A percentile compares a stretch with the other conserved stretches of the same genome.
These are phyloP conservation scores for Amorpha juglandis DNA, from an alignment of 2,888 invertebrate genomes.

Conservation along the genomic window DNA sequence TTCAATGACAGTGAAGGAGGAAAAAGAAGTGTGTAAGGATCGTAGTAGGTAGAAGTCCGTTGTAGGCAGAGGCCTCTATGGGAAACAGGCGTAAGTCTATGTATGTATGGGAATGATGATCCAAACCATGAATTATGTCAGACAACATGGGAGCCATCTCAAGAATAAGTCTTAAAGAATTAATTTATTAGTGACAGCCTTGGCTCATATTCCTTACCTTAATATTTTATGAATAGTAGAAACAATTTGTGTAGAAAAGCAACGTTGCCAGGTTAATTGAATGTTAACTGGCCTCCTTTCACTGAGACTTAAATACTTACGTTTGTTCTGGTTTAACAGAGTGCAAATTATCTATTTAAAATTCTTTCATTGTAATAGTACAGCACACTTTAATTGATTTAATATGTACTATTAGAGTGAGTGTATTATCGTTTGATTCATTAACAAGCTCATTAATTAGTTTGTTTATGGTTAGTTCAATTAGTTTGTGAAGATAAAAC, in stretches of 20 bases:
- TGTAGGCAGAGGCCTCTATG: no score
- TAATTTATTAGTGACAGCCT: constrained; percentile 18
- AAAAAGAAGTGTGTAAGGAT: no score
- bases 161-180: not conserved
- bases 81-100: no score
- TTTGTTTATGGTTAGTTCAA: not conserved
- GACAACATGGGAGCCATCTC: no score
- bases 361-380: constrained; percentile 35
- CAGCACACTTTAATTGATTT: constrained; percentile 36
- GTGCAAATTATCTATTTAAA: constrained; percentile 41
- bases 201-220: not conserved
- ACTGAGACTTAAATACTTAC: constrained; percentile 34
- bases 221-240: constrained; percentile 12
- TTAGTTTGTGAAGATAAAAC: not conserved
- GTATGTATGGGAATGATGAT: no score
- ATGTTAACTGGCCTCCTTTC: constrained; percentile 48
- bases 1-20: no score
- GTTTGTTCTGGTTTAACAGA: constrained; percentile 49
- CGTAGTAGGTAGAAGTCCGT: no score
- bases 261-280: constrained; percentile 28
- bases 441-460: not conserved
- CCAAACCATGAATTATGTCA: no score
- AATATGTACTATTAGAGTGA: constrained; percentile 23
- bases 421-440: not conserved
- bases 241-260: constrained; percentile 20